Conservation (phyloP, 2,113 vertebrate genomes). For the Charina bottae region DNA sequence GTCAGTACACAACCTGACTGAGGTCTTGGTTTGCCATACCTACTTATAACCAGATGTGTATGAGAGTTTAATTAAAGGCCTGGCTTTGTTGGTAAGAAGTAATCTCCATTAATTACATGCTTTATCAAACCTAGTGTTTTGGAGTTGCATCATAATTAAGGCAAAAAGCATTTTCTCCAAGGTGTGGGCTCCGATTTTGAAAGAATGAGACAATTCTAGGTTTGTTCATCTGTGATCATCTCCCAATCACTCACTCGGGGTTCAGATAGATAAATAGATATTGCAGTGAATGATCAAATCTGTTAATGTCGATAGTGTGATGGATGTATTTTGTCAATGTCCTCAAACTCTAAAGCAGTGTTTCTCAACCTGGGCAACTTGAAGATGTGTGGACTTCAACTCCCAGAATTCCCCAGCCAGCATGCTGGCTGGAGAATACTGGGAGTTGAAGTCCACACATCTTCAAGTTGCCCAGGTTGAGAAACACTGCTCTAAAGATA, state of each 20-base stretch:
- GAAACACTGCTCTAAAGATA: too few species aligned
- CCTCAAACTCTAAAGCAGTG: too few species aligned
- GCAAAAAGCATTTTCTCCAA: constrained; percentile 56
- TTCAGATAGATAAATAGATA: background rate
- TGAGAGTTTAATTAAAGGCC: constrained; percentile 67
- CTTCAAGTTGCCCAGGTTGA: too few species aligned
- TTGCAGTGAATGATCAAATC: background rate
- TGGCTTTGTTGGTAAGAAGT: constrained; percentile 59
- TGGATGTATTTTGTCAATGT: background rate
- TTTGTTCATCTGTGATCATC: background rate
- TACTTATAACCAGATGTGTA: constrained; percentile 52
- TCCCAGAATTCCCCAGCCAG: too few species aligned
- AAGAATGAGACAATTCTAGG: background rate
- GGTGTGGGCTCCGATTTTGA: constrained; percentile 6
- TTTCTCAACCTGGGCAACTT: too few species aligned
- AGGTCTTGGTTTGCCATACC: constrained; percentile 45
- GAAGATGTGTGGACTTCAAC: too few species aligned
- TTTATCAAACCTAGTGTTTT: constrained; percentile 63
- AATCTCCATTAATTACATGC: constrained; percentile 63
- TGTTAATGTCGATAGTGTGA: background rate
- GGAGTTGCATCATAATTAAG: constrained; percentile 48
- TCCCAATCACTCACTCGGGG: background rate
- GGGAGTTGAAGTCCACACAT: too few species aligned
- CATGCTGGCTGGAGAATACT: too few species aligned
- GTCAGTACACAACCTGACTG: constrained; percentile 49